Evolutionary conservation across 2,888 invertebrate species (phyloP), one percentile per base, ranked within the genome.

Genomic region (Lasioglossum marginatum): DNA sequence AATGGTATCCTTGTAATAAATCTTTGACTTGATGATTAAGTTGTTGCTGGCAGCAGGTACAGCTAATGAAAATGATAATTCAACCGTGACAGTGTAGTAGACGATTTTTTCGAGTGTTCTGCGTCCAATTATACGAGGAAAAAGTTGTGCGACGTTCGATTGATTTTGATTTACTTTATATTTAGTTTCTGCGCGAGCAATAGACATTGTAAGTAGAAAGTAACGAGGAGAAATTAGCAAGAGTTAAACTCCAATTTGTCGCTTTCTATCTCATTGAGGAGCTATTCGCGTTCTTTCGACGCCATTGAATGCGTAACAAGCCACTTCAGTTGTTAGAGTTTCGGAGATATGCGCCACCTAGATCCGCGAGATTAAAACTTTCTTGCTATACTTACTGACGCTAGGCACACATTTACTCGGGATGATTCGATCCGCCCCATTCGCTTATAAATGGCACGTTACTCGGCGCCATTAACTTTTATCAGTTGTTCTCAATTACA

Each of bases 221-320:
- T 83, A 75, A 81, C 68, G 45, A 81, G 52, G 86, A 79, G 81
- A 86, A 85, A 86, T 86, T 85, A 81, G 81, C 71, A 60, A 60
- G 60, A 81, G 60, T 23, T 73, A 45, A 77, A 81, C 16, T 43
- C 66, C 68, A 79, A 85, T 85, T 85, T 79, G 76, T 81, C 48
- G 81, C 82, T 86, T 87, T 87, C 83, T 83, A 80, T 81, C 81
- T 86, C 85, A 81, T 85, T 81, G 86, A 76, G 43, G 76, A 76
- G 72, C 79, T 27, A 81, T 76, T 34, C 76, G 72, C 68, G 81
- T 85, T 78, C 72, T 72, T 77, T 79, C 76, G 27, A 52, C 45
- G 34, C 52, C 31, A 40, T 60, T 52, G 80, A 66, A 76, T 78
- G 52, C 63, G 73, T 74, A 70, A 74, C 57, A 73, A 63, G 23